Evolutionary conservation across 2,113 vertebrate genomes (phyloP), one percentile per base, ranked within the genome.

Genomic region (Alces alces): DNA sequence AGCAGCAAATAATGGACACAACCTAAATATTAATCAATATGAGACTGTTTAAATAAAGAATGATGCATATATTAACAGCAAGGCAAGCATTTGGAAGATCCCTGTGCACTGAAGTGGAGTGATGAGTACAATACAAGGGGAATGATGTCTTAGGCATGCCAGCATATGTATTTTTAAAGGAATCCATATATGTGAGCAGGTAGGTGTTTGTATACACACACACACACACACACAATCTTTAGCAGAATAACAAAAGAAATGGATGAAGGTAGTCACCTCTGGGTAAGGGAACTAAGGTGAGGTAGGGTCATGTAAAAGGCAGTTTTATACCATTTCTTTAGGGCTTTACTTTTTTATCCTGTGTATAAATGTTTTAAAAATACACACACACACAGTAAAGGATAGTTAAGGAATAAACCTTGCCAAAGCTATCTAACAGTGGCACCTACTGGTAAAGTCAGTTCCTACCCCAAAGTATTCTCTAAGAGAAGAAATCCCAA

Each of bases 391-490:
- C 19, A n/a, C 1, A 91, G 45, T 54, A 80, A 87, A 73, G 83
- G 76, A 36, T 0, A 73, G 36, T 45, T 57, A 33, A 91, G 86
- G 70, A 85, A 57, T 12, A 70, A 93, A 73, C 91, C 30, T 64
- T 33, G 10, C 30, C 88, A 97, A 83, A 78, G 80, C 55, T 96
- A 93, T 96, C 43, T 80, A 93, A 98, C 93, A 98, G 97, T 96
- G 97, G n/a, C 97, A 97, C 94, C 97, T 98, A 92, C 97, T 97
- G 98, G 97, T 83, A 64, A 95, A 96, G 91, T 94, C 45, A 90
- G 52, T 91, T 93, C 85, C 92, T 85, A 47, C 19, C 50, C 55
- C 16, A 55, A 58, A 90, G 58, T 52, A 64, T 91, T 76, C 55
- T 33, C 36, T 88, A 95, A 58, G 45, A 90, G 86, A 93, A 94